A percentile compares a stretch with the other conserved stretches of the same genome.
Evolutionary conservation across 2,797 vertebrate genomes (phyloP).

Genomic region (Lutjanus argentimaculatus): DNA sequence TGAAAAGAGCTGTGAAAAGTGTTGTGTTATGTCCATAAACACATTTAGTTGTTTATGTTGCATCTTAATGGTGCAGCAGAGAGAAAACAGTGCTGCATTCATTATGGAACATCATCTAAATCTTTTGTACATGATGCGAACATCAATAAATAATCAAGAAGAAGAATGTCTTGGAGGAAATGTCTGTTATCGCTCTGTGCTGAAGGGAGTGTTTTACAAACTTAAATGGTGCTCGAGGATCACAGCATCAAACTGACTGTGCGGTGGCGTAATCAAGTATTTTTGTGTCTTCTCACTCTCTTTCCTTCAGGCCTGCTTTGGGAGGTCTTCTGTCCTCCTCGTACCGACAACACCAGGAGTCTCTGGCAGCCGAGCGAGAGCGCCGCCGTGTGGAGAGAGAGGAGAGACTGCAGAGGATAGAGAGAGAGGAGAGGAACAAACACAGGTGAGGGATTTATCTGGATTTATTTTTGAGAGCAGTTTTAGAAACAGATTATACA

Average conservation of each 20-base stretch:
- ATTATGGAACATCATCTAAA: background rate
- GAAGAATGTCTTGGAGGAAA: background rate
- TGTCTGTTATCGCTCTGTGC: background rate
- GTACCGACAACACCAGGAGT: conserved; percentile 96
- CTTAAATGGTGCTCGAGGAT: background rate
- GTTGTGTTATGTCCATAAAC: background rate
- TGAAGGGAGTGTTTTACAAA: background rate
- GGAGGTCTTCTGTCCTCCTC: conserved; percentile 95
- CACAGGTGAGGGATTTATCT: conserved; percentile 88
- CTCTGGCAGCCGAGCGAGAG: conserved; percentile 94
- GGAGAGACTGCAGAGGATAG: conserved; percentile 93
- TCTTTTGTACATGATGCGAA: background rate
- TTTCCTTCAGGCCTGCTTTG: conserved; percentile 84
- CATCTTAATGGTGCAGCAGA: background rate
- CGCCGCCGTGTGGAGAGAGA: conserved; percentile 93
- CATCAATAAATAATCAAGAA: background rate
- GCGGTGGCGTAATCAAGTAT: background rate
- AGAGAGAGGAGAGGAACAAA: conserved; percentile 96
- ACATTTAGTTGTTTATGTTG: background rate
- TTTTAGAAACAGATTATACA: background rate
- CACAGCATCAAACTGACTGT: background rate
- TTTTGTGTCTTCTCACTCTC: background rate
- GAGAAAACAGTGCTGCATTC: background rate
- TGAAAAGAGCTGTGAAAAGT: background rate
- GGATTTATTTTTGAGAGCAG: background rate